Conservation (phyloP, 2,797 vertebrate species). For the Sparus aurata region DNA sequence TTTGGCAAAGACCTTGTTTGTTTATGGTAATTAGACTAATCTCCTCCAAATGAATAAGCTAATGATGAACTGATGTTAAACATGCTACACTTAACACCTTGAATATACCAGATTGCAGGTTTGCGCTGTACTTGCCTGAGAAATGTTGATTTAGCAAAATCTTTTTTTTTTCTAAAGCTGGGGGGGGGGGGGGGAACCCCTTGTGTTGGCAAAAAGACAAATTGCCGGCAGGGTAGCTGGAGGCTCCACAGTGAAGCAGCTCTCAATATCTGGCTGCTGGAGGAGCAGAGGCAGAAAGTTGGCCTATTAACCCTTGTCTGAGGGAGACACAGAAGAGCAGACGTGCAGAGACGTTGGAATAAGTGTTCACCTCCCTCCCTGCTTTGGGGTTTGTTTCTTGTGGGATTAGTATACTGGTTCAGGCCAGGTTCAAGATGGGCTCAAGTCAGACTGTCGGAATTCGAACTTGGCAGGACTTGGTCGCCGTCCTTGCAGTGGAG, state of each 20-base stretch:
- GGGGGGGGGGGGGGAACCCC: neutral
- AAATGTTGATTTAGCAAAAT: conserved; percentile 71
- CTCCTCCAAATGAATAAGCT: conserved; percentile 33
- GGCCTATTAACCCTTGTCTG: conserved; percentile 68
- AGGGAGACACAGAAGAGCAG: conserved; percentile 53
- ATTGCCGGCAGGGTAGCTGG: conserved; percentile 64
- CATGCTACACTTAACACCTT: conserved; percentile 31
- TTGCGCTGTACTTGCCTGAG: conserved; percentile 49
- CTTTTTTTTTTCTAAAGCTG: neutral
- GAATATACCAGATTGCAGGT: conserved; percentile 39
- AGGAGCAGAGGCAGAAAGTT: conserved; percentile 64
- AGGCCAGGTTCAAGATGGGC: conserved; percentile 14
- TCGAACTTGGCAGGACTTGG: conserved; percentile 14
- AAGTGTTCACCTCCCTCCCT: conserved; percentile 26
- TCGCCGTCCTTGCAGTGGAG: neutral
- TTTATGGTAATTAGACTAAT: conserved; percentile 53
- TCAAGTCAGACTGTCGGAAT: conserved; percentile 14
- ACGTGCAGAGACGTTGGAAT: conserved; percentile 51
- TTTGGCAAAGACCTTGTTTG: conserved; percentile 38
- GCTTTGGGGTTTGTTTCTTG: conserved; percentile 12
- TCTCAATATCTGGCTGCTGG: conserved; percentile 58
- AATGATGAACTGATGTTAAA: conserved; percentile 48
- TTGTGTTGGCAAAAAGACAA: conserved; percentile 74
- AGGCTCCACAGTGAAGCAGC: conserved; percentile 70
- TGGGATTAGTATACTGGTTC: conserved; percentile 16